Conservation (phyloP, 2,113 vertebrate species). For the Scomber japonicus region DNA sequence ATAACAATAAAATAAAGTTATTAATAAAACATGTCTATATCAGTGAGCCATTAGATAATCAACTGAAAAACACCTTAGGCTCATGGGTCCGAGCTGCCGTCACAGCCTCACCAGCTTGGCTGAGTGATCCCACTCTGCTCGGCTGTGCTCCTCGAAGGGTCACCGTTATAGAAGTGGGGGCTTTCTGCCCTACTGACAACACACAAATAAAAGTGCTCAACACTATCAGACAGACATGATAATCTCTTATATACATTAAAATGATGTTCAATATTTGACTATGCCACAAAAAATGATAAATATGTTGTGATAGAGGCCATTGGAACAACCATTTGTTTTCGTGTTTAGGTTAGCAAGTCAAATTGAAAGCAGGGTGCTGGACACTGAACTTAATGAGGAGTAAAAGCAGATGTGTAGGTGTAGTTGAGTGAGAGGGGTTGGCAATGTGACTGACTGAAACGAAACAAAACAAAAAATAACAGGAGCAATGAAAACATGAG, state of each 20-base stretch:
- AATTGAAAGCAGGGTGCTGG: slow-evolving; percentile 19
- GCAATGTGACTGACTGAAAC: slow-evolving; percentile 33
- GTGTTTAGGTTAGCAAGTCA: slow-evolving; percentile 10
- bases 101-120: slow-evolving; percentile 81
- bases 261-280: neutral
- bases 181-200: slow-evolving; percentile 89
- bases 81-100: slow-evolving; percentile 67
- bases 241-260: neutral
- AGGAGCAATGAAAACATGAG: slow-evolving; percentile 64
- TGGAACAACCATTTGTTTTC: neutral
- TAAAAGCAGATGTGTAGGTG: slow-evolving; percentile 14
- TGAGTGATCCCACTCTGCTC: slow-evolving; percentile 83
- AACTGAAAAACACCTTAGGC: slow-evolving; percentile 77
- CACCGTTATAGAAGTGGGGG: slow-evolving; percentile 93
- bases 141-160: slow-evolving; percentile 92
- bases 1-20: neutral
- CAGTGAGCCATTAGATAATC: neutral
- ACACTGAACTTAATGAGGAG: slow-evolving; percentile 40
- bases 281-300: slow-evolving; percentile 9
- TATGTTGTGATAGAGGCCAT: neutral
- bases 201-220: slow-evolving; percentile 71
- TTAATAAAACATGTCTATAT: neutral
- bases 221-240: slow-evolving; percentile 17
- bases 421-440: neutral
- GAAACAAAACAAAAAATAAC: slow-evolving; percentile 25